Evolutionary conservation across 1,140 invertebrate genomes (phyloP).

Genomic region (Maconellicoccus hirsutus): DNA sequence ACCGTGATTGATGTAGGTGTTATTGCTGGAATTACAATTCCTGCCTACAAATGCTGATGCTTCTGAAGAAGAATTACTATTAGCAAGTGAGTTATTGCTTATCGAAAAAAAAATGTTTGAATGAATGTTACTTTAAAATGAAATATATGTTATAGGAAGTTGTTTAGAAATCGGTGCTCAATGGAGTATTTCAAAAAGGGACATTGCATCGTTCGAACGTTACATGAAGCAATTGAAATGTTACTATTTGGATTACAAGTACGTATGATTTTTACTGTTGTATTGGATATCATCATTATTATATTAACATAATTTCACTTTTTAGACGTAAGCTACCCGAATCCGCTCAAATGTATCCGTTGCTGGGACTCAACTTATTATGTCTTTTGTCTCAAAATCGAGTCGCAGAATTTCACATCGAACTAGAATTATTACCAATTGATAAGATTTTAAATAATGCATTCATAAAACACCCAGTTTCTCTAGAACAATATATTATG

Average conservation of each 20-base stretch:
- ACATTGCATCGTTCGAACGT: constrained; percentile 89
- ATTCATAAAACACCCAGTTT: constrained; percentile 89
- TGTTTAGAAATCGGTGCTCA: constrained; percentile 86
- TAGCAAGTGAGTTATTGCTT: constrained; percentile 54
- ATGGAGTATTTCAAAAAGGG: constrained; percentile 80
- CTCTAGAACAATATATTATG: constrained; percentile 97
- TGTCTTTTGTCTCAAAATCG: constrained; percentile 93
- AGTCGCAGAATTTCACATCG: constrained; percentile 97
- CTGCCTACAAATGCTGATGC: constrained; percentile 69
- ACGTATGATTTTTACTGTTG: constrained; percentile 34
- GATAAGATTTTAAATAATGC: constrained; percentile 86
- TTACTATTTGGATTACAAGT: constrained; percentile 96
- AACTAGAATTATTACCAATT: constrained; percentile 85
- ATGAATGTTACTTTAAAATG: not conserved
- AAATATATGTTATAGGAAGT: constrained; percentile 13
- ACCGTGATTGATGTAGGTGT: not conserved
- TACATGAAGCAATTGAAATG: constrained; percentile 95
- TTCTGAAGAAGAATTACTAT: constrained; percentile 71
- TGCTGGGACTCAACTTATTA: constrained; percentile 88
- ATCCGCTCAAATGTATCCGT: constrained; percentile 88
- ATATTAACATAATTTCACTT: not conserved
- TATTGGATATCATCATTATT: constrained; percentile 48
- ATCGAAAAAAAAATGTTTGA: constrained; percentile 24
- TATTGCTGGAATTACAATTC: constrained; percentile 39
- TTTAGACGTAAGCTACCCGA: constrained; percentile 65